Evolutionary conservation across 2,888 invertebrate species (phyloP).

Genomic region (Drosophila aldrichi): DNA sequence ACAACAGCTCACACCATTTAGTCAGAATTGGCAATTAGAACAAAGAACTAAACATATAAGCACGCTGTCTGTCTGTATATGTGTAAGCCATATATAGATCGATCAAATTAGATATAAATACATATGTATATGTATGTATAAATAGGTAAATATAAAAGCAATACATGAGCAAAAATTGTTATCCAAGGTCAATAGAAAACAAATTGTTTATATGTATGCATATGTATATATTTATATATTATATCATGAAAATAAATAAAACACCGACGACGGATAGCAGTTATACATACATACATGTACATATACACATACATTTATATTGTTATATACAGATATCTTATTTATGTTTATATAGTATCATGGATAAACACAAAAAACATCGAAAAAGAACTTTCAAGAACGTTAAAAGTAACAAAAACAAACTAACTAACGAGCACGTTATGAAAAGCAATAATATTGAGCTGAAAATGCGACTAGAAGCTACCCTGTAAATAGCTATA

Average conservation of each 20-base stretch:
- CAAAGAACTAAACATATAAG: conserved; percentile 54
- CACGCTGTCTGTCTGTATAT: neutral
- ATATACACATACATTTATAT: neutral
- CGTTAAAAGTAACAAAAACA: conserved; percentile 34
- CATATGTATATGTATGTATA: neutral
- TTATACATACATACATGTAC: neutral
- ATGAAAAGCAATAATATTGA: neutral
- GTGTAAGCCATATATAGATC: conserved; percentile 11
- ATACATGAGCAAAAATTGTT: conserved; percentile 61
- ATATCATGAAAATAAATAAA: conserved; percentile 36
- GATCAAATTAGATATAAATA: conserved; percentile 13
- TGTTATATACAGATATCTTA: conserved; percentile 1
- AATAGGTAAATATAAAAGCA: neutral
- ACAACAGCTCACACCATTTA: conserved; percentile 60
- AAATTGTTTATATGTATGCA: neutral
- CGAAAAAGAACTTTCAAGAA: conserved; percentile 43
- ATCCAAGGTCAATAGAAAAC: conserved; percentile 71
- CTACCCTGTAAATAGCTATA: neutral
- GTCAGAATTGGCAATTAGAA: conserved; percentile 70
- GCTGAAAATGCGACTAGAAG: neutral
- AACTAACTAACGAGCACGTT: conserved; percentile 25
- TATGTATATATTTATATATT: conserved; percentile 3
- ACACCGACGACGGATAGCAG: neutral
- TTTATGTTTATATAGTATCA: conserved; percentile 10
- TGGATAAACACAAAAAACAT: conserved; percentile 42